These are phyloP conservation scores for Conomelus anceps DNA, from an alignment of 2,888 invertebrate species.

Conservation along the genomic window DNA sequence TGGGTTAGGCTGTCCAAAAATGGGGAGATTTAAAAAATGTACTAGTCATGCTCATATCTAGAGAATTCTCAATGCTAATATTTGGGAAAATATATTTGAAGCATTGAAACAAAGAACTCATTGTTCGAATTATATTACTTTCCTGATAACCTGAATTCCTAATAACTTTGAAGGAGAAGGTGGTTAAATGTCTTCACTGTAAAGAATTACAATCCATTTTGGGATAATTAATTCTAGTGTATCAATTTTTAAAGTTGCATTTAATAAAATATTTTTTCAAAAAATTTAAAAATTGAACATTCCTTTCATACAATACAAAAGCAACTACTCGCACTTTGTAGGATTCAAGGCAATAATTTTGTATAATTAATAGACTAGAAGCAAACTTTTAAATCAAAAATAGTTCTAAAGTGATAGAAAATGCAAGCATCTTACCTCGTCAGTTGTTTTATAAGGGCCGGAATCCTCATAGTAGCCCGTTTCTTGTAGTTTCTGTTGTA, in stretches of 20 bases:
- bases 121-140: too few relatives aligned
- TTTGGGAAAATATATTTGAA: too few relatives aligned
- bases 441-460: slow-evolving; percentile 39
- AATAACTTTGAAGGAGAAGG: too few relatives aligned
- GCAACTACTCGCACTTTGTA: neutral
- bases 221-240: too few relatives aligned
- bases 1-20: too few relatives aligned
- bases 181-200: too few relatives aligned
- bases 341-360: neutral
- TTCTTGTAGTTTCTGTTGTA: slow-evolving; percentile 73
- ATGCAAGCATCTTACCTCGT: slow-evolving; percentile 41
- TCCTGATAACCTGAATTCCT: too few relatives aligned
- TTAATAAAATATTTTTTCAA: neutral
- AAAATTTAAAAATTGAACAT: neutral
- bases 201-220: neutral
- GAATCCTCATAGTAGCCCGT: slow-evolving; percentile 69
- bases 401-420: neutral
- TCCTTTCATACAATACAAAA: neutral
- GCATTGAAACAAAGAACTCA: too few relatives aligned
- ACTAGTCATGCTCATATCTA: too few relatives aligned
- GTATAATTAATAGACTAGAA: neutral
- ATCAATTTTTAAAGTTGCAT: neutral
- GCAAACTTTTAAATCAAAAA: neutral
- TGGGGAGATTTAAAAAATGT: too few relatives aligned
- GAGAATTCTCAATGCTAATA: neutral